Conservation (phyloP, 1,140 invertebrate species). For the Acromyrmex echinatior region DNA sequence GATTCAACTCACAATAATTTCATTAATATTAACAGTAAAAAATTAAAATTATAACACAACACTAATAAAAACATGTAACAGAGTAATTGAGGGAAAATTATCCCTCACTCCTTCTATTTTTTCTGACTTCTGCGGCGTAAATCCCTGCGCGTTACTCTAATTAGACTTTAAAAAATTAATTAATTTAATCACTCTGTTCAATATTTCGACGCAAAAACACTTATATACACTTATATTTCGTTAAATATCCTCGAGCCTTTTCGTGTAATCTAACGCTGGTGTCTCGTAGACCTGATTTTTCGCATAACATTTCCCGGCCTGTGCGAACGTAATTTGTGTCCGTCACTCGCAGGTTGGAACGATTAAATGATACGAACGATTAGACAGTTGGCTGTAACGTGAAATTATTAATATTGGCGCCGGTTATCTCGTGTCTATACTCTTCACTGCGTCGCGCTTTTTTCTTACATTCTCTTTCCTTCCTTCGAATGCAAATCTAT, state of each 20-base stretch:
- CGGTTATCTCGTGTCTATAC: conserved; percentile 68
- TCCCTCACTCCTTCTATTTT: too few species aligned
- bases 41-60: too few species aligned
- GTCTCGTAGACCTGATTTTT: conserved; percentile 45
- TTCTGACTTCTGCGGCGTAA: too few species aligned
- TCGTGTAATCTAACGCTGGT: conserved; percentile 22
- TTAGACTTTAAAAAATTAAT: neutral
- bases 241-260: conserved; percentile 11
- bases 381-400: conserved; percentile 69
- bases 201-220: neutral
- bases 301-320: conserved; percentile 25
- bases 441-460: conserved; percentile 21
- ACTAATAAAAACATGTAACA: too few species aligned
- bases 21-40: too few species aligned
- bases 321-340: conserved; percentile 29
- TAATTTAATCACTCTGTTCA: neutral
- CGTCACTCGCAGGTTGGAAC: conserved; percentile 44
- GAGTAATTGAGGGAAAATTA: too few species aligned
- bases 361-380: conserved; percentile 76
- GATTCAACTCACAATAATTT: too few species aligned
- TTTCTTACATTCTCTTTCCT: conserved; percentile 17
- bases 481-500: conserved; percentile 16
- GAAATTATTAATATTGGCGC: conserved; percentile 77
- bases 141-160: too few species aligned
- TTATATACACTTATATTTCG: neutral